phyloP scores from a whole-genome alignment of 1,140 invertebrate genomes.

The Bombus impatiens region DNA sequence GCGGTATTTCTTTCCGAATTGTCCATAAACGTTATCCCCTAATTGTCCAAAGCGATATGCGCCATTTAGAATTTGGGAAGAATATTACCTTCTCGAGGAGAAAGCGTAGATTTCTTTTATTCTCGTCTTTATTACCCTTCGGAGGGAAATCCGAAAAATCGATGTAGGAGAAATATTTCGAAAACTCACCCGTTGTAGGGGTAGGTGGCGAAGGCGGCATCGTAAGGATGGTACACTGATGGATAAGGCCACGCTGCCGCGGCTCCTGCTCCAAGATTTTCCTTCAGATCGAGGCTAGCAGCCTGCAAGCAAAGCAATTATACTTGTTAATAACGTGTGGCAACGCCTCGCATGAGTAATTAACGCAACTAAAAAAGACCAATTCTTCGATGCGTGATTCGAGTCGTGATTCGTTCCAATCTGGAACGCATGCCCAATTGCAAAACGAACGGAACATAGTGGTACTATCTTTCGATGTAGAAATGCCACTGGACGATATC shows the following conservation, averaged over 20 bases:
- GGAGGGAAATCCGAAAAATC: background rate
- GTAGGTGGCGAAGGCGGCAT: constrained; percentile 93
- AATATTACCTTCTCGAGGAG: background rate
- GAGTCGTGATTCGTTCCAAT: background rate
- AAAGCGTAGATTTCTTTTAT: background rate
- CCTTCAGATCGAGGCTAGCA: constrained; percentile 92
- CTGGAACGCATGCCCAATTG: background rate
- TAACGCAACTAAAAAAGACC: background rate
- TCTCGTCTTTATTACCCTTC: background rate
- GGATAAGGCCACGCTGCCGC: constrained; percentile 91
- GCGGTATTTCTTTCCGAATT: constrained; percentile 28
- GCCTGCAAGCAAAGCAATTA: constrained; percentile 81
- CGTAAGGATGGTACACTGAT: constrained; percentile 94
- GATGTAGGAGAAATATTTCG: background rate
- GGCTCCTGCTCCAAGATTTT: constrained; percentile 91
- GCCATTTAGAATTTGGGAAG: background rate
- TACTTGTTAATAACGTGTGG: constrained; percentile 35
- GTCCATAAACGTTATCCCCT: constrained; percentile 26
- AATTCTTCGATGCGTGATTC: background rate
- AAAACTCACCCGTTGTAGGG: constrained; percentile 94
- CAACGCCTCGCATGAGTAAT: constrained; percentile 9
- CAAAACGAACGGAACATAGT: constrained; percentile 13
- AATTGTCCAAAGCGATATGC: constrained; percentile 2
- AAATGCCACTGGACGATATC: background rate
- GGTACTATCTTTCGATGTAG: background rate